A percentile compares a stretch with the other conserved stretches of the same genome.
Conservation (phyloP, 2,113 vertebrate species). For the Entomyzon cyanotis region DNA sequence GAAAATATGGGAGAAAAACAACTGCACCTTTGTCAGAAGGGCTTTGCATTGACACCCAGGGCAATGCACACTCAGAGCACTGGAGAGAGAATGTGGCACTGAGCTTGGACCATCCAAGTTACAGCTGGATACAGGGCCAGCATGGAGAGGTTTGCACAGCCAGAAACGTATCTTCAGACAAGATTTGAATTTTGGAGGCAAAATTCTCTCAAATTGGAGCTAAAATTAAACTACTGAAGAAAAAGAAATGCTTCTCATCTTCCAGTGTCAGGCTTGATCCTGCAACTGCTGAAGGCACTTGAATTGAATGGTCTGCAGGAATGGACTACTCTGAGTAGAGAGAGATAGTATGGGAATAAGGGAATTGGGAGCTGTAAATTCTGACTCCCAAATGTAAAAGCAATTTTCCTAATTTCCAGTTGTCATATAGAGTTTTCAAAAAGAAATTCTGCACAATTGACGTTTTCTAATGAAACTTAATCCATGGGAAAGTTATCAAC, state of each 20-base stretch:
- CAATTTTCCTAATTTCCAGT: background rate
- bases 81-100: background rate
- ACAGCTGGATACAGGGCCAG: background rate
- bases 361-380: background rate
- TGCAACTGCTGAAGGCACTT: background rate
- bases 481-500: background rate
- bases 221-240: background rate
- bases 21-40: background rate
- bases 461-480: slow-evolving; percentile 27
- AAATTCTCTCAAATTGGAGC: background rate
- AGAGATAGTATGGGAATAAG: background rate
- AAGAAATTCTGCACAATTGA: background rate
- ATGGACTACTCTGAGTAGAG: background rate
- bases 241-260: background rate
- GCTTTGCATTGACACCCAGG: background rate
- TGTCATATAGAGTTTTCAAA: background rate
- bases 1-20: background rate
- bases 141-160: background rate
- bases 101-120: background rate
- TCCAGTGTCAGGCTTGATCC: background rate
- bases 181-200: background rate
- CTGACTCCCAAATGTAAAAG: background rate
- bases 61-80: accelerated
- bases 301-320: background rate
- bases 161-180: background rate